Evolutionary conservation across 2,888 invertebrate genomes (phyloP), one percentile per base, ranked within the genome.

Genomic region (Dione juno): DNA sequence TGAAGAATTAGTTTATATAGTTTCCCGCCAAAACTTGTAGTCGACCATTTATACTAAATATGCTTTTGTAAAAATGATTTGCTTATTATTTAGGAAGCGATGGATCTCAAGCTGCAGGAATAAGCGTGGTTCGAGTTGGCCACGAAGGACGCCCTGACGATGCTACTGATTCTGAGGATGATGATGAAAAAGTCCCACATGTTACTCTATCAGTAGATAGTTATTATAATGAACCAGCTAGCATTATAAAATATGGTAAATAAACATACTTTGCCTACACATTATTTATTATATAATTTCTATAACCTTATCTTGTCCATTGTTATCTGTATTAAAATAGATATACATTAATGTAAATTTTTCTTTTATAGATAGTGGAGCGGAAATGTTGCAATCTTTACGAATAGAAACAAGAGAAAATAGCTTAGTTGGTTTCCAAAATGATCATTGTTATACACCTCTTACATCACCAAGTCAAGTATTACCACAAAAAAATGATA

Each of bases 391-490:
- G 75, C 93, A 93, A 75, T 92, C 92, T 45, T 80, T 93, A 71
- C 84, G 90, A 77, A 92, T 93, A 79, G 93, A 93, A 79, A 93
- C 93, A 65, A 84, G 93, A 77, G 93, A 93, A 77, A 92, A 92
- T 61, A 93, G 93, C 80, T 90, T 95, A 70, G 93, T 95, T 79
- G 94, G 96, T 6, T 95, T 96, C 77, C 95, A 95, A 80, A 95
- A 97, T 89, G 97, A 97, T 85, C 97, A 97, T 82, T 97, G 97
- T 82, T 97, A 97, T 77, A 97, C 97, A 57, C 94, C 95, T 58
- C 94, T 95, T 48, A 95, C 94, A 43, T 95, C 96, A 69, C 95
- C 96, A 41, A 94, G 94, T 78, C 94, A 94, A 80, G 84, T 82
- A 69, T 61, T 83, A 73, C 86, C 90, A 70, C 88, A 88, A 74